Conservation (phyloP, 2,888 invertebrate genomes). For the Bembecia ichneumoniformis region DNA sequence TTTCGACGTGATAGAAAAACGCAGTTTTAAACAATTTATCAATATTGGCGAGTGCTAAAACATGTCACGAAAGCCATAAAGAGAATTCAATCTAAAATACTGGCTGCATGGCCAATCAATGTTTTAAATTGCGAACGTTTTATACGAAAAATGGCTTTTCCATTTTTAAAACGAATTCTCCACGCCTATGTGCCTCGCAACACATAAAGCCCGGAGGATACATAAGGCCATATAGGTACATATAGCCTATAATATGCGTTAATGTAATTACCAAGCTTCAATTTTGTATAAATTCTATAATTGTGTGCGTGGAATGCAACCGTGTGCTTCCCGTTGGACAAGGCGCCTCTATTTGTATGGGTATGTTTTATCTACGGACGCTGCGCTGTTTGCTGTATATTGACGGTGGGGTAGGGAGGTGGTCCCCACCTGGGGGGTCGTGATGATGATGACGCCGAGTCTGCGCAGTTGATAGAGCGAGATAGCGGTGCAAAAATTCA, state of each 20-base stretch:
- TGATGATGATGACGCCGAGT: slow-evolving; percentile 60
- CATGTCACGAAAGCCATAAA: background rate
- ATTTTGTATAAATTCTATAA: slow-evolving; percentile 50
- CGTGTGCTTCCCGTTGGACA: slow-evolving; percentile 16
- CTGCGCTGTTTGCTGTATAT: slow-evolving; percentile 53
- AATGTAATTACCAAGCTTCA: slow-evolving; percentile 60
- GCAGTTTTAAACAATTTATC: too few species aligned
- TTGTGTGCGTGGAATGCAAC: slow-evolving; percentile 18
- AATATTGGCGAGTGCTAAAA: background rate
- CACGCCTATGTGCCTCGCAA: background rate
- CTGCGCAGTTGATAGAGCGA: slow-evolving; percentile 50
- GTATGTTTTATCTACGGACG: slow-evolving; percentile 55
- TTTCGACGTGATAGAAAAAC: too few species aligned
- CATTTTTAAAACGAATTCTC: background rate
- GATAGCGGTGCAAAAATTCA: slow-evolving; percentile 31
- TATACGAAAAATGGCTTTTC: background rate
- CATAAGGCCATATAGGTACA: slow-evolving; percentile 18
- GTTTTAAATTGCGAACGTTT: background rate
- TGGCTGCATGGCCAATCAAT: background rate
- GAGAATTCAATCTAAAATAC: background rate
- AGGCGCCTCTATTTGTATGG: slow-evolving; percentile 17
- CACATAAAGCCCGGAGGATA: background rate
- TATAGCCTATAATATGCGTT: slow-evolving; percentile 14
- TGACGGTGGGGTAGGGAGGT: slow-evolving; percentile 34
- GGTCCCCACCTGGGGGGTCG: slow-evolving; percentile 19